These are phyloP conservation scores for Eclectus roratus DNA, from an alignment of 2,113 vertebrate genomes.

Conservation along the genomic window DNA sequence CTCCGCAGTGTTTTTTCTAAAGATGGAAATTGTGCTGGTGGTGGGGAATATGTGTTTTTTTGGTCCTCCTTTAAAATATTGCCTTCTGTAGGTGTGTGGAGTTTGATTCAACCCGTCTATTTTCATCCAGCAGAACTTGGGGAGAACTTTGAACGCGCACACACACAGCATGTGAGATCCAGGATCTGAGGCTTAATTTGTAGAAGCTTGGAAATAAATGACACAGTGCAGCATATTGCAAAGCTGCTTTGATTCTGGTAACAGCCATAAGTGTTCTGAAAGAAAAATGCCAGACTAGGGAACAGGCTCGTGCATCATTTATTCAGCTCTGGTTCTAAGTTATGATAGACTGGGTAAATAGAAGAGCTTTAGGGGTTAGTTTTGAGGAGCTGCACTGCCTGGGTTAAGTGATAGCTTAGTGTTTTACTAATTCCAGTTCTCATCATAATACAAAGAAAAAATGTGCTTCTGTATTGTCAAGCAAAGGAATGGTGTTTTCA, in stretches of 20 bases:
- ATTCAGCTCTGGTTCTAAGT: constrained; percentile 30
- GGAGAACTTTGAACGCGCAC: not conserved
- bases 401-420: not conserved
- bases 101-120: not conserved
- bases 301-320: not conserved
- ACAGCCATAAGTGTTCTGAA: constrained; percentile 14
- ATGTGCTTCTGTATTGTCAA: not conserved
- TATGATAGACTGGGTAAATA: not conserved
- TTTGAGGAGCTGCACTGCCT: not conserved
- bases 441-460: not conserved
- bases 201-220: constrained; percentile 22
- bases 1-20: constrained; percentile 54
- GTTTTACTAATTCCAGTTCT: not conserved
- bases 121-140: not conserved
- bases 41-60: not conserved
- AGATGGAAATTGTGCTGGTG: constrained; percentile 54
- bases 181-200: constrained; percentile 29
- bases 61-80: constrained; percentile 43
- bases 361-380: not conserved
- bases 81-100: constrained; percentile 41
- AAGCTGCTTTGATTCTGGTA: not conserved
- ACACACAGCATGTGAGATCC: not conserved
- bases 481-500: not conserved
- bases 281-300: constrained; percentile 14
- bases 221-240: not conserved